phyloP scores from a whole-genome alignment of 2,888 invertebrate genomes.

The Lepidochitona cinerea region DNA sequence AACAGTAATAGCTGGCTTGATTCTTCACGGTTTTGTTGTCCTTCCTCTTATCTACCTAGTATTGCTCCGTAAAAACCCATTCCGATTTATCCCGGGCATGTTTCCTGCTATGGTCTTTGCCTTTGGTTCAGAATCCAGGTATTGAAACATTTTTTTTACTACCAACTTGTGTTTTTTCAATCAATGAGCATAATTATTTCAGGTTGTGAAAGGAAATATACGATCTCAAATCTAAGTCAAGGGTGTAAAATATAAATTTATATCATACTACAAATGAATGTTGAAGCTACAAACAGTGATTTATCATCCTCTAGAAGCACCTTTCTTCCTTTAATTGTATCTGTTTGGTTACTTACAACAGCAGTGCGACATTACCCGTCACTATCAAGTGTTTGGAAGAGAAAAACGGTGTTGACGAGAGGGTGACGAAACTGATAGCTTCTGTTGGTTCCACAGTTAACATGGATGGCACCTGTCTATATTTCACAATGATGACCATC shows the following conservation, averaged over 20 bases:
- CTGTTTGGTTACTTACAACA: no score
- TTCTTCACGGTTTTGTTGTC: background rate
- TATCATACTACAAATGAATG: no score
- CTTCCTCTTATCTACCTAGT: background rate
- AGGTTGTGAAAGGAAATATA: no score
- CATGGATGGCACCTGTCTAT: background rate
- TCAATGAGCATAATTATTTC: background rate
- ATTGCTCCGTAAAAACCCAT: background rate
- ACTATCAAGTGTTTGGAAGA: background rate
- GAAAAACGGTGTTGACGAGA: background rate
- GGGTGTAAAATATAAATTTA: no score
- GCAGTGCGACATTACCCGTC: background rate
- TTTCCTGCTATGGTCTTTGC: conserved; percentile 3
- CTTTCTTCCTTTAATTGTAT: no score
- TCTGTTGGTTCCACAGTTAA: background rate
- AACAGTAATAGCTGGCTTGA: background rate
- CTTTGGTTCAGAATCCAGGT: conserved; percentile 1
- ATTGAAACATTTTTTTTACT: background rate
- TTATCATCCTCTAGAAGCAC: no score
- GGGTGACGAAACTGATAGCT: background rate
- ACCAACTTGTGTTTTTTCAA: background rate
- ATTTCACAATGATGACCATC: conserved; percentile 1
- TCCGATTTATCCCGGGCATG: background rate
- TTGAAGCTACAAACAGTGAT: no score
- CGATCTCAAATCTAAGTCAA: no score